These are phyloP conservation scores for rabbit (Oryctolagus cuniculus) DNA, from an alignment of 2,113 vertebrate genomes.

Conservation along the genomic window DNA sequence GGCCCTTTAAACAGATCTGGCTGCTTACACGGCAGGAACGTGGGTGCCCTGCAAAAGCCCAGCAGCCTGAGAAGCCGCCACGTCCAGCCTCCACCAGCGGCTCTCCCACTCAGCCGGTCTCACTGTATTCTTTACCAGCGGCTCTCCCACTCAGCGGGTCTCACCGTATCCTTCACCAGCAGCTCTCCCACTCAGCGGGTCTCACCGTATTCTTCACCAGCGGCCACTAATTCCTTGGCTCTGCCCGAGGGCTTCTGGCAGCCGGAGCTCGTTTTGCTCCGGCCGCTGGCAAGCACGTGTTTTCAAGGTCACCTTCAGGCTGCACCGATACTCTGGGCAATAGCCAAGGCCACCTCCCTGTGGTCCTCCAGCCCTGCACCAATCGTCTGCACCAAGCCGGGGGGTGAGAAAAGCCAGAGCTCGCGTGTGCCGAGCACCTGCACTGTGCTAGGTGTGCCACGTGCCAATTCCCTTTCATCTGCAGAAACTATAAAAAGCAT, in stretches of 20 bases:
- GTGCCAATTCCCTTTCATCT: not conserved
- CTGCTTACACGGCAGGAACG: constrained; percentile 42
- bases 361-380: not conserved
- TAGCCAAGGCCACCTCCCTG: not conserved
- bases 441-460: not conserved
- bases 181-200: not conserved
- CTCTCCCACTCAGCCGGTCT: not conserved
- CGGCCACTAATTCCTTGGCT: not conserved
- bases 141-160: not conserved
- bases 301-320: not conserved
- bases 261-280: not conserved
- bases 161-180: not conserved
- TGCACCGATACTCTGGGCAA: not conserved
- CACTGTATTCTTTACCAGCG: not conserved
- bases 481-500: not conserved
- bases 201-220: not conserved
- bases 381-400: not conserved
- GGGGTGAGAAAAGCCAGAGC: not conserved
- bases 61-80: not conserved
- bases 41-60: not conserved
- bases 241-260: not conserved
- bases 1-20: constrained; percentile 65
- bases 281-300: not conserved
- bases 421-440: not conserved
- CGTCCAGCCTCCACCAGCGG: not conserved